Evolutionary conservation across 2,888 invertebrate genomes (phyloP), one percentile per base, ranked within the genome.

Genomic region (Xestoiulus laeticollis): DNA sequence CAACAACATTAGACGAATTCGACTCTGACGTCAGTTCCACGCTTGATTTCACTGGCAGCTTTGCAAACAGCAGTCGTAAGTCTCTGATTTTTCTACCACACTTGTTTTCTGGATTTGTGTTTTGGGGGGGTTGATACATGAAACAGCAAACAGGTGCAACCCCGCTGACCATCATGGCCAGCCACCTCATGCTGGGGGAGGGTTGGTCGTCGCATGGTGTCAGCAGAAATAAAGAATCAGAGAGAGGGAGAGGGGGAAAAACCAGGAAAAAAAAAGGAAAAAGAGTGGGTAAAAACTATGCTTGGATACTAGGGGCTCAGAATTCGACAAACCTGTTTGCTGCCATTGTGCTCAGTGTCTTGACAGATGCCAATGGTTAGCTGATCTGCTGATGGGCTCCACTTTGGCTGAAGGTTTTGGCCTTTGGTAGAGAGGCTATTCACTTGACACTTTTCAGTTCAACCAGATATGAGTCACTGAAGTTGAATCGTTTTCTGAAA

Each of bases 311-410:
- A 30, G 78, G 78, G 78, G 78, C 14, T 26, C 30, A 30, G 78
- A 32, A 78, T 78, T 30, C 78, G 78, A 78, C 78, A 78, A 78
- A 78, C 78, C 78, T 78, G 78, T 78, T 78, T 78, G 78, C 78
- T 14, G 4, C 78, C 78, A 78, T 78, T 78, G 78, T 78, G 8
- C 8, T 30, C 30, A 2, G 1, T 78, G 26, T 26, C 78, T 38
- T 78, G 78, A 78, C 78, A 78, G 78, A 30, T 78, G 78, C 78
- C 38, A 78, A 78, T 78, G 78, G 30, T 16, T 78, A 78, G 26
- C 78, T 78, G 78, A 78, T 78, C 4, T 30, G 78, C 78, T 78
- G 78, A 78, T 78, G 16, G 78, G 78, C 78, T 78, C 78, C 78
- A 30, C 30, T 78, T 30, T 26, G 78, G 16, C 78, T 78, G 16